Percentiles rank a stretch among this genome's conserved stretches.
These are phyloP conservation scores for Sympetrum striolatum DNA, from an alignment of 2,888 invertebrate genomes.

Conservation along the genomic window DNA sequence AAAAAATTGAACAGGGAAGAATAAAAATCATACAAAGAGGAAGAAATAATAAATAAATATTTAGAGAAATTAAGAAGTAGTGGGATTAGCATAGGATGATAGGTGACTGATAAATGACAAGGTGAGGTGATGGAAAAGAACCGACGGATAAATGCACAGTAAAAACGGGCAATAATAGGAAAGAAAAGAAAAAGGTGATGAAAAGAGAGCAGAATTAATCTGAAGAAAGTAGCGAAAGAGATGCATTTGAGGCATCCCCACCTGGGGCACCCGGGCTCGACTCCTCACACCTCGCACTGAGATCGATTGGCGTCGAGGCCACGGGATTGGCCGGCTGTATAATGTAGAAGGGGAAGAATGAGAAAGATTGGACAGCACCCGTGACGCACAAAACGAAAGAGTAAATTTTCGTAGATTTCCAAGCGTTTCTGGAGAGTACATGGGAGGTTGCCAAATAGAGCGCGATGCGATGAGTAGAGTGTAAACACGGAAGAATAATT, in stretches of 20 bases:
- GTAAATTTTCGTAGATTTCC: background rate
- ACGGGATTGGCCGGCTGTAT: background rate
- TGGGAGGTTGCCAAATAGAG: background rate
- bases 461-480: background rate
- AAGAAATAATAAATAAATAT: no score
- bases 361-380: background rate
- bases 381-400: background rate
- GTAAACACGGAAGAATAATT: background rate
- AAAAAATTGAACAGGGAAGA: no score
- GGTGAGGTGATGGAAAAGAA: background rate
- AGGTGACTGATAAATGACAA: background rate
- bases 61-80: background rate
- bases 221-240: background rate
- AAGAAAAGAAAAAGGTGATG: constrained; percentile 1
- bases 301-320: background rate
- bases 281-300: background rate
- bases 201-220: no score
- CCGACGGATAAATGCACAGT: background rate
- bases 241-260: background rate
- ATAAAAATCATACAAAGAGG: background rate
- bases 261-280: background rate
- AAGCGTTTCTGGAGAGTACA: background rate
- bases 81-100: background rate
- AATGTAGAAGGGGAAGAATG: background rate
- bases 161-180: background rate